phyloP scores from a whole-genome alignment of 2,888 invertebrate species.

The Seladonia tumulorum region DNA sequence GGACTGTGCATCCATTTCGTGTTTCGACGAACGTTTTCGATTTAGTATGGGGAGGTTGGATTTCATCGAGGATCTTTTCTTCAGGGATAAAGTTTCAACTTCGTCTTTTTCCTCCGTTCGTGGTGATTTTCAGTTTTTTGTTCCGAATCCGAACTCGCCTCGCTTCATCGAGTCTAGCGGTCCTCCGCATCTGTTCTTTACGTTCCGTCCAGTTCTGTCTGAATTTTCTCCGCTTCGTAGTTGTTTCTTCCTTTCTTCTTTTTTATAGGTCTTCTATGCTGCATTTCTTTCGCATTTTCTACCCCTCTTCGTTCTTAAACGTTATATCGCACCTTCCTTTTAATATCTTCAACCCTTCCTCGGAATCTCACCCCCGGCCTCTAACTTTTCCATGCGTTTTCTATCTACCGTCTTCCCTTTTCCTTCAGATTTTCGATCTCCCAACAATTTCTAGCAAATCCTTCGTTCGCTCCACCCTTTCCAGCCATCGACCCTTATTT shows the following conservation, averaged over 20 bases:
- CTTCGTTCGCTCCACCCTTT: neutral
- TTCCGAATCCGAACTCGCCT: neutral
- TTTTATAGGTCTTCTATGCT: no score
- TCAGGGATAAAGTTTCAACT: neutral
- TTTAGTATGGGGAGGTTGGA: neutral
- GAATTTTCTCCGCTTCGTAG: neutral
- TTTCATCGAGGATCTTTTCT: slow-evolving; percentile 2
- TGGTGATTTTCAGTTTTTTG: neutral
- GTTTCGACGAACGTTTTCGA: neutral
- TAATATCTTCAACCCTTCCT: no score
- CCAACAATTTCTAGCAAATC: neutral
- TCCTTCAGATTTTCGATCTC: neutral
- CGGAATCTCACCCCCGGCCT: no score
- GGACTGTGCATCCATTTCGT: neutral
- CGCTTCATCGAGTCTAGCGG: neutral
- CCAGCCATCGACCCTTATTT: slow-evolving; percentile 25
- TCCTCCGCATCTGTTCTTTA: neutral
- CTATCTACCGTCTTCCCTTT: neutral
- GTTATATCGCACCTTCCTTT: no score
- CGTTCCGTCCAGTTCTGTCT: neutral
- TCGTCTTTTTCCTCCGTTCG: neutral
- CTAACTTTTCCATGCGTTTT: neutral
- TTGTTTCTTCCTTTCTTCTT: neutral
- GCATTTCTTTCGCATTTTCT: no score
- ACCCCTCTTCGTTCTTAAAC: no score